Base-by-base conservation (phyloP, 2,113 vertebrate genomes). In the Perca schrenkii region DNA sequence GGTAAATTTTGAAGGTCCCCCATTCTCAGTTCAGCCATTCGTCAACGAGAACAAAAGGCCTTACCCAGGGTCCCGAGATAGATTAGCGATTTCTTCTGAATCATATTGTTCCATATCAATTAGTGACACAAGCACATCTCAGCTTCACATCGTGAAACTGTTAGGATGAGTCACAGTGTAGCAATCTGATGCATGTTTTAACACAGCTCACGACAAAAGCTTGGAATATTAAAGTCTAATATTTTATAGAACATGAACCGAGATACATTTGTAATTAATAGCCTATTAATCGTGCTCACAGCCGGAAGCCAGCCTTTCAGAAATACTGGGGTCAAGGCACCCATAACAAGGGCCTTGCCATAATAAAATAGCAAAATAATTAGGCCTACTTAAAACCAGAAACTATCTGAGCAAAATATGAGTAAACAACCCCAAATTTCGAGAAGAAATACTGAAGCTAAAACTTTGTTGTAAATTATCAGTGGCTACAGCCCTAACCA, bases 81-180 rank as follows among this genome's bases (percentile, higher is more conserved):
- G 40, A 43, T 61, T 14, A 12, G 6, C 4, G 19, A 14, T 28
- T 16, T 54, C 11, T 3, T 8, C 7, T 17, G 0, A 40, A 61
- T 17, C 19, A 21, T 3, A 25, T 57, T 74, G 40, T 43, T 19
- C 11, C 22, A 12, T n/a, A 6, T 22, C 3, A 19, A 46, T 11
- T 43, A 22, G 25, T 40, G 64, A 25, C 56, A 66, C 5, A 19
- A 52, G 15, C 56, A 66, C 5, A 19, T 52, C 8, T 53, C 11
- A 7, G 15, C 25, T 57, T 16, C 7, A 66, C 28, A 57, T 2
- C 8, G 22, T 28, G 12, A 50, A 50, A 60, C 53, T 15, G 43
- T 40, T 15, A 22, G 58, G 14, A 63, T 84, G 77, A 80, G 36
- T 77, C 74, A 80, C 15, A 28, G 43, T 61, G 58, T 34, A 31